Base-by-base conservation (phyloP, 2,113 vertebrate species). In the Protobothrops mucrosquamatus region DNA sequence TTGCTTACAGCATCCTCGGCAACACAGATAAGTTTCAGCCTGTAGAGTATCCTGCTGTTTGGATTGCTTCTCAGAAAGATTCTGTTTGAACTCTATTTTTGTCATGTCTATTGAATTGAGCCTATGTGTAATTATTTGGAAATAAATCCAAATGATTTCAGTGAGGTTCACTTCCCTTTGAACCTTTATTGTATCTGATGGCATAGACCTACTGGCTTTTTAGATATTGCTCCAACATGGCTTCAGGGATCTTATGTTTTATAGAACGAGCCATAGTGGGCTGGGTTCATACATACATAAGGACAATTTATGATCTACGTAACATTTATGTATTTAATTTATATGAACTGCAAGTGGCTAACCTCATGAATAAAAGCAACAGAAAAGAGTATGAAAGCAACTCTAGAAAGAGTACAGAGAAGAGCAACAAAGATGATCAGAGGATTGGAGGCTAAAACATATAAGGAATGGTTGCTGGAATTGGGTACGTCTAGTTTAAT, bases 181-280 rank as follows among this genome's bases (percentile, higher is more conserved):
- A 23, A 52, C 52, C 2, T 88, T 22, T 20, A 22, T 56, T 10
- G 18, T 20, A 85, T 56, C 26, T n/a, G 86, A 61, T 56, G 91
- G 91, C 93, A 91, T 87, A n/a, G 69, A 29, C 87, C 93, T 87
- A 89, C 87, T 56, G 20, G 56, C 15, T 39, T n/a, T 39, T 39
- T 39, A 20, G 15, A 81, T 2, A 9, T 39, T 81, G 15, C 6
- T 39, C 69, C 69, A 81, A 81, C 69, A 39, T 81, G 69, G 69
- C 34, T 81, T 81, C 3, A 1, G 39, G 34, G 15, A 81, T 18
- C 69, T 51, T 81, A 1, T 9, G 34, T 81, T 81, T 81, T 81
- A 39, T 39, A 22, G n/a, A 81, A 39, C n/a, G 20, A 34, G n/a
- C 15, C 69, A 29, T 64, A 64, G 26, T 12, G 3, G 24, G 24